Base-by-base conservation (phyloP, 2,113 vertebrate genomes). In the Agapornis roseicollis region DNA sequence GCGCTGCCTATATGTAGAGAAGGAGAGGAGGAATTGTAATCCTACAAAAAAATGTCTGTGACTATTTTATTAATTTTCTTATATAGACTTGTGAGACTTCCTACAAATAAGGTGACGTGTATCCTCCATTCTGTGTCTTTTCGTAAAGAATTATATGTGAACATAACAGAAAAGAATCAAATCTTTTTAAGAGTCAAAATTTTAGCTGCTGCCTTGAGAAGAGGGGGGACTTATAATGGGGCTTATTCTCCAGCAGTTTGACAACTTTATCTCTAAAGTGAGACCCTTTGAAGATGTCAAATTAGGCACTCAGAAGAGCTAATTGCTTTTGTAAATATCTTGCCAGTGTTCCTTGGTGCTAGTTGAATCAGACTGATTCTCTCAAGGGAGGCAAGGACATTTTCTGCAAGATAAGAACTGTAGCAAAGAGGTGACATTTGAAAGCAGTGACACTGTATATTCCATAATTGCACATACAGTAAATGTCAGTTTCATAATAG, bases 271-370 rank as follows among this genome's bases (percentile, higher is more conserved):
- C 82, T 24, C 44, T 82, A 18, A 82, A 85, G 77, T 27, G 7
- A 2, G 7, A 71, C 47, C 65, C 69, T 81, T 47, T 74, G 69
- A 78, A 88, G 68, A 55, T 47, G 72, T 88, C 63, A 94, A 68
- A 71, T 88, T 90, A 70, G 55, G 19, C 79, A 64, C 50, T 91
- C 55, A 39, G 44, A 88, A 88, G 52, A 60, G 42, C 69, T 96
- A 88, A 95, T 83, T 91, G 92, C 88, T 93, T 92, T 73, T 74
- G 80, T 88, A 96, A 96, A 93, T 96, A 91, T 58, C 74, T 90
- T 93, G 50, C 82, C 47, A 68, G 25, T 52, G 24, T 90, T 85
- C 60, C 37, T 80, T 55, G 55, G 18, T 94, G 25, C 39, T 78
- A 58, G 74, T 86, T 83, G 83, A 94, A 78, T 83, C 70, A 55